phyloP scores from a whole-genome alignment of 2,113 vertebrate species.

The Lonchura striata region DNA sequence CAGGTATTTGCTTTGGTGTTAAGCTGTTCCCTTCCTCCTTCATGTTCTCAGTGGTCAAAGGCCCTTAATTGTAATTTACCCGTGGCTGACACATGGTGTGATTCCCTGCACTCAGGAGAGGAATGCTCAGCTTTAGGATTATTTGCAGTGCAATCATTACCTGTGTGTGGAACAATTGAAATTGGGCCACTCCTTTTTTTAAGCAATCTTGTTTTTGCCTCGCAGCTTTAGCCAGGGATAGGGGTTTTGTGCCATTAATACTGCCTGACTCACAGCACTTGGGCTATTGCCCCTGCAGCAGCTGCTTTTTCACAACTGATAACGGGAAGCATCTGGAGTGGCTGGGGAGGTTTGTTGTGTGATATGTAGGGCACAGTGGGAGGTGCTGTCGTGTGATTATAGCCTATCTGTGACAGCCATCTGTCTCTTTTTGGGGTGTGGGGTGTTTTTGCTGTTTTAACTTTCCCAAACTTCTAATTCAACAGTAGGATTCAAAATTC shows the following conservation, averaged over 20 bases:
- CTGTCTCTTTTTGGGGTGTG: background rate
- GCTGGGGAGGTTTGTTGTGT: background rate
- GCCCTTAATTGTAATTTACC: background rate
- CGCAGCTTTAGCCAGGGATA: background rate
- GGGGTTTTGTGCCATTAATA: background rate
- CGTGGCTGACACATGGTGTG: fast-evolving
- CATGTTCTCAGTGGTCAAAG: background rate
- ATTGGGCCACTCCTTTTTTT: background rate
- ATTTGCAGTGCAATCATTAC: background rate
- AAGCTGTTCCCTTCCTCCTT: background rate
- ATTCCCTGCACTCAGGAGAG: background rate
- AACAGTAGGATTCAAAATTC: background rate
- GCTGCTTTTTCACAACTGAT: background rate
- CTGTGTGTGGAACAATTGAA: background rate
- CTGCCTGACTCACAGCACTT: background rate
- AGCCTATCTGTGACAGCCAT: background rate
- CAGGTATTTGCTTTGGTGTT: background rate
- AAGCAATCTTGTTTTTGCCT: background rate
- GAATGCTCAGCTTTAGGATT: background rate
- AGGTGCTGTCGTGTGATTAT: background rate
- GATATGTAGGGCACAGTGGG: constrained; percentile 24
- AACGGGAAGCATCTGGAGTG: background rate
- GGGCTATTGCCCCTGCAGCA: background rate
- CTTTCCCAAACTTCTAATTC: background rate
- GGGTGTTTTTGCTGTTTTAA: background rate